phyloP scores from a whole-genome alignment of 2,888 invertebrate genomes.

The Barypeithes pellucidus region DNA sequence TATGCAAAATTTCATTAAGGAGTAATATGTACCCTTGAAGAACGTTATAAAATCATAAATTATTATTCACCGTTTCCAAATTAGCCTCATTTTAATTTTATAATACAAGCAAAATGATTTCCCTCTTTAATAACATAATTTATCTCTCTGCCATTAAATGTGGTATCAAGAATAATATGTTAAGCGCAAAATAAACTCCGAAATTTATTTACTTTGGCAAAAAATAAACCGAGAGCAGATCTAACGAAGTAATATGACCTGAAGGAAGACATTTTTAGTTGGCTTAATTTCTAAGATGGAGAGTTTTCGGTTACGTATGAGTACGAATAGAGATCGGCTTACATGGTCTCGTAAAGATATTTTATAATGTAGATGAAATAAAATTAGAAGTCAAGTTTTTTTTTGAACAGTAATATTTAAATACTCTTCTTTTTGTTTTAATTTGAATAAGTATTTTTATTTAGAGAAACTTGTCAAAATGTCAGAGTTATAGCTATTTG shows the following conservation, averaged over 20 bases:
- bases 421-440: too few relatives aligned
- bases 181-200: not conserved
- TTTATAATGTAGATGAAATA: not conserved
- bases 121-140: not conserved
- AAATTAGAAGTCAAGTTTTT: too few relatives aligned
- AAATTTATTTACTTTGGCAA: slow-evolving; percentile 14
- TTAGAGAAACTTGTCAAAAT: too few relatives aligned
- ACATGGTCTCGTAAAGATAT: not conserved
- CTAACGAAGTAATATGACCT: slow-evolving; percentile 12
- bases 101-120: too few relatives aligned
- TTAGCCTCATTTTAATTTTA: too few relatives aligned
- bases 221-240: not conserved
- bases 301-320: slow-evolving; percentile 2
- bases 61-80: too few relatives aligned
- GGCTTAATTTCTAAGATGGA: slow-evolving; percentile 1
- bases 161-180: not conserved
- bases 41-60: too few relatives aligned
- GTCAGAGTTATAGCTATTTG: too few relatives aligned
- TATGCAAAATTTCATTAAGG: too few relatives aligned
- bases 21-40: too few relatives aligned
- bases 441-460: too few relatives aligned
- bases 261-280: slow-evolving; percentile 6
- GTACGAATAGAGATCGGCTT: not conserved
- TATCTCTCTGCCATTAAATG: not conserved
- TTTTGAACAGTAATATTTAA: too few relatives aligned